Percentiles rank a stretch among this genome's conserved stretches.
Conservation (phyloP, 2,797 vertebrate species). For the Nannoperca obscura region DNA sequence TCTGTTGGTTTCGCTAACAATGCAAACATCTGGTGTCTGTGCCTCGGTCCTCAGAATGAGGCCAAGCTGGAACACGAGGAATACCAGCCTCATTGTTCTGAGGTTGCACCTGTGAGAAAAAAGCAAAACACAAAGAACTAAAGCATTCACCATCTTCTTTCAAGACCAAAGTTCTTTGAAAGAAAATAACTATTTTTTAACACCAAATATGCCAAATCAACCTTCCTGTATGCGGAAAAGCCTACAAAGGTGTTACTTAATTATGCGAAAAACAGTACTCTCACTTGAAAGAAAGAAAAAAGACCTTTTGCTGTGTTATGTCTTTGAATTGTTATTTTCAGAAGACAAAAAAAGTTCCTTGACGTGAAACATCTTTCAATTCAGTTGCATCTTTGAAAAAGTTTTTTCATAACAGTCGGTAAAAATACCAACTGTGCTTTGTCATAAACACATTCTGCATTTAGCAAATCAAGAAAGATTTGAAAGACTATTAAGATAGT, state of each 20-base stretch:
- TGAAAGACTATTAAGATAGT: background rate
- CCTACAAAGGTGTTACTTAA: background rate
- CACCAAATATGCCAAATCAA: background rate
- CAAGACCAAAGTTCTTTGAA: constrained; percentile 13
- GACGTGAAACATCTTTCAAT: background rate
- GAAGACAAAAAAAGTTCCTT: background rate
- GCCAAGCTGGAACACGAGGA: constrained; percentile 72
- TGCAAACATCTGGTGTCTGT: constrained; percentile 51
- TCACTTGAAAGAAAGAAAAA: background rate
- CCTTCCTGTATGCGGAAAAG: background rate
- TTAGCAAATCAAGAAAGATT: background rate
- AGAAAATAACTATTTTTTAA: background rate
- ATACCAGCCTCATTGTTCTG: constrained; percentile 71
- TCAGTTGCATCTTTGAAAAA: background rate
- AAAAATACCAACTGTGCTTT: background rate
- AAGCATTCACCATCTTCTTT: constrained; percentile 21
- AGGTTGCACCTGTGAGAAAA: constrained; percentile 50
- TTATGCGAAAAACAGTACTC: background rate
- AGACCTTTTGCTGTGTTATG: background rate
- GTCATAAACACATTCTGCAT: background rate
- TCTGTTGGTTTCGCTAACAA: constrained; percentile 46
- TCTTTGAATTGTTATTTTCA: background rate
- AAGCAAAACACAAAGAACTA: constrained; percentile 29
- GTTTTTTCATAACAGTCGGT: background rate
- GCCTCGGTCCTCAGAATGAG: constrained; percentile 71